Percentiles rank a stretch among this genome's conserved stretches.
phyloP scores from a whole-genome alignment of 2,797 vertebrate species.

The Pempheris klunzingeri region DNA sequence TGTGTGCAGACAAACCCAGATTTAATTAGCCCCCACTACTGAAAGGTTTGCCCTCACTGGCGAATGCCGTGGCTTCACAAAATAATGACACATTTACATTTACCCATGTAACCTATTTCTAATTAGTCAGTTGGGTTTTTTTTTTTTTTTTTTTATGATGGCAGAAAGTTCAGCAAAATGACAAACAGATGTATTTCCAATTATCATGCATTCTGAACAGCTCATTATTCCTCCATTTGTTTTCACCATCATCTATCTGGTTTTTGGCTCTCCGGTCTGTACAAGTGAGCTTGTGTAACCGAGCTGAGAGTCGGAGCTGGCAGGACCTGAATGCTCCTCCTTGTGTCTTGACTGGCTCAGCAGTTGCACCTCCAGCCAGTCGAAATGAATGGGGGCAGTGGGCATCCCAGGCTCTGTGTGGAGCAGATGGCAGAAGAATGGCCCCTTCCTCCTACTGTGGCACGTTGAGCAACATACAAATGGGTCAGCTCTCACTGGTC shows the following conservation, averaged over 20 bases:
- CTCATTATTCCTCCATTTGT: conserved; percentile 80
- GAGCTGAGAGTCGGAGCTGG: conserved; percentile 74
- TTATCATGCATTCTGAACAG: conserved; percentile 78
- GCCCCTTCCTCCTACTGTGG: conserved; percentile 73
- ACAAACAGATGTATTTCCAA: conserved; percentile 87
- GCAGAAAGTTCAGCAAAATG: conserved; percentile 85
- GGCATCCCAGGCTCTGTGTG: conserved; percentile 77
- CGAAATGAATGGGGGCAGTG: conserved; percentile 77
- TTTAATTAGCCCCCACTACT: conserved; percentile 83
- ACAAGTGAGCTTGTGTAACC: conserved; percentile 76
- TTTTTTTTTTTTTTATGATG: conserved; percentile 54
- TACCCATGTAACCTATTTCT: conserved; percentile 85
- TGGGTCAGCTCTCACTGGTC: conserved; percentile 63
- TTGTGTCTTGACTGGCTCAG: conserved; percentile 78
- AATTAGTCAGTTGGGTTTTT: conserved; percentile 87
- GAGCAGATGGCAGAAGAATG: conserved; percentile 86
- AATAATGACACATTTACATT: conserved; percentile 90
- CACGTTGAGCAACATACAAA: conserved; percentile 76
- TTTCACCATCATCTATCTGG: conserved; percentile 60
- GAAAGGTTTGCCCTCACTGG: conserved; percentile 67
- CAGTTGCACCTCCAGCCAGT: conserved; percentile 79
- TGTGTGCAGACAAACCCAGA: conserved; percentile 78
- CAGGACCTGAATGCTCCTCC: conserved; percentile 81
- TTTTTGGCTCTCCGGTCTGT: conserved; percentile 69
- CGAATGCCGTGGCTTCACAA: conserved; percentile 61